phyloP scores from a whole-genome alignment of 1,140 invertebrate species.

The Ruditapes philippinarum region DNA sequence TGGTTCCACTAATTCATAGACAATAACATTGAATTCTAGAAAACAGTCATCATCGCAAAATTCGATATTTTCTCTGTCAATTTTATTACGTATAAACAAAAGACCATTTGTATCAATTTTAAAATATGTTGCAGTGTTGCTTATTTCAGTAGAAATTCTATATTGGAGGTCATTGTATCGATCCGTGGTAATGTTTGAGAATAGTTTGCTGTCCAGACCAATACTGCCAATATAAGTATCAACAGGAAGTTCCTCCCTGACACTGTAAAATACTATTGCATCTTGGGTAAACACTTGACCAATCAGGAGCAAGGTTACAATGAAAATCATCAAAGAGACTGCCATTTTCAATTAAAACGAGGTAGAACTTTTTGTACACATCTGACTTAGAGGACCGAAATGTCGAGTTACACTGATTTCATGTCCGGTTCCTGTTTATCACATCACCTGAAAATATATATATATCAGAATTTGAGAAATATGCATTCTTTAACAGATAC shows the following conservation, averaged over 20 bases:
- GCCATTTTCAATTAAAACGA: background rate
- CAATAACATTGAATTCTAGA: conserved; percentile 64
- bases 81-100: conserved; percentile 88
- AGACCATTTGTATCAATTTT: conserved; percentile 96
- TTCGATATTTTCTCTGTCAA: conserved; percentile 74
- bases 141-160: conserved; percentile 43
- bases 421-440: too few relatives aligned
- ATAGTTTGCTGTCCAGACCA: conserved; percentile 64
- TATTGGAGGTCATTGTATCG: conserved; percentile 65
- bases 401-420: too few relatives aligned
- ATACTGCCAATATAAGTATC: conserved; percentile 69
- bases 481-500: too few relatives aligned
- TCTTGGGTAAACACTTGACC: conserved; percentile 24
- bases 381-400: too few relatives aligned
- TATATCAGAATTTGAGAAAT: too few relatives aligned
- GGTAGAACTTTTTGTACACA: too few relatives aligned
- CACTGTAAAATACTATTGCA: conserved; percentile 61
- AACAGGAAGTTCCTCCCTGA: conserved; percentile 61
- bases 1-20: conserved; percentile 56
- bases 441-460: background rate
- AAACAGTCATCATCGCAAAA: conserved; percentile 46
- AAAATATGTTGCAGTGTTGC: conserved; percentile 87
- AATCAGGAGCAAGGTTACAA: background rate
- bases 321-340: background rate
- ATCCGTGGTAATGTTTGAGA: conserved; percentile 21